These are phyloP conservation scores for Melanogrammus aeglefinus DNA, from an alignment of 2,797 vertebrate species.

Conservation along the genomic window DNA sequence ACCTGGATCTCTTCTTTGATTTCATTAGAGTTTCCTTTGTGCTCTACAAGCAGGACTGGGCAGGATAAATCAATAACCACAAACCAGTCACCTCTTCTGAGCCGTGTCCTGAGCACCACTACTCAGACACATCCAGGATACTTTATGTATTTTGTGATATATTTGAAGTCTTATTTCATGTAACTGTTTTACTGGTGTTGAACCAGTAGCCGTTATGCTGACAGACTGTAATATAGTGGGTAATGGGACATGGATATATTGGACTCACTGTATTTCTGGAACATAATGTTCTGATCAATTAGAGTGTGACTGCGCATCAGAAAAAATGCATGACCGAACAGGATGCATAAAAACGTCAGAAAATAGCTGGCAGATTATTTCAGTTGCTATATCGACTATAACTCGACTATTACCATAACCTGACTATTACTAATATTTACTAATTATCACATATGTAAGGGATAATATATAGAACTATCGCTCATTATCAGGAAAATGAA, in stretches of 20 bases:
- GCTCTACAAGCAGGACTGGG: neutral
- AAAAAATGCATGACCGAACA: neutral
- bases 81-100: neutral
- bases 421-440: neutral
- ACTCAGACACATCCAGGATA: neutral
- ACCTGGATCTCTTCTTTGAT: neutral
- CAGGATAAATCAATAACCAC: neutral
- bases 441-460: too few relatives aligned
- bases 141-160: neutral
- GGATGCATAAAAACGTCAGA: neutral
- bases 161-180: neutral
- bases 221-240: neutral
- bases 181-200: neutral
- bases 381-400: neutral
- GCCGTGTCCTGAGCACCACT: neutral
- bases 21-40: neutral
- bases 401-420: too few relatives aligned
- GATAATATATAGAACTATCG: too few relatives aligned
- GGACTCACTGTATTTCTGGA: neutral
- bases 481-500: too few relatives aligned
- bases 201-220: neutral
- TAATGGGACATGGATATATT: neutral
- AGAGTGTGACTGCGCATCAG: neutral
- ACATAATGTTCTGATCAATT: conserved; percentile 1
- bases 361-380: neutral